Percentiles rank a stretch among this genome's conserved stretches.
Evolutionary conservation across 1,140 invertebrate species (phyloP).

Genomic region (Brachystomella parvula): DNA sequence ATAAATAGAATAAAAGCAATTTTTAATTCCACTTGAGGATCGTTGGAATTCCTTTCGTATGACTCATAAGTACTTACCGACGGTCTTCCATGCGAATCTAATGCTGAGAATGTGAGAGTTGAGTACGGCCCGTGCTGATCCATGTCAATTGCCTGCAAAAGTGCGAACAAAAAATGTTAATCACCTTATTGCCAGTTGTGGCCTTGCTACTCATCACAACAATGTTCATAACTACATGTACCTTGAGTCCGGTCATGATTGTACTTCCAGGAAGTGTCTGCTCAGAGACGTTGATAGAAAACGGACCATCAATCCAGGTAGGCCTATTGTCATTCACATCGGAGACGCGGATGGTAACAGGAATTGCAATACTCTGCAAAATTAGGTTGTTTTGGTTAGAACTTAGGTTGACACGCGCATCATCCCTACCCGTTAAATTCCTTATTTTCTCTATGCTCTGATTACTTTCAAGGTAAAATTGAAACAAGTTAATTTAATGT

Average conservation of each 20-base stretch:
- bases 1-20: slow-evolving; percentile 14
- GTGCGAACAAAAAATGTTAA: neutral
- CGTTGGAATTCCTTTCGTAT: neutral
- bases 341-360: slow-evolving; percentile 80
- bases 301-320: slow-evolving; percentile 28
- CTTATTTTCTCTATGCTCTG: no score
- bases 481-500: neutral
- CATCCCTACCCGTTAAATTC: no score
- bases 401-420: neutral
- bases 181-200: slow-evolving; percentile 40
- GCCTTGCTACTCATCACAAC: no score
- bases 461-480: no score
- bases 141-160: slow-evolving; percentile 57
- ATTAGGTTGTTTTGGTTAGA: neutral
- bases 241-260: slow-evolving; percentile 30
- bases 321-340: slow-evolving; percentile 76
- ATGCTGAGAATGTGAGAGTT: slow-evolving; percentile 67
- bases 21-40: neutral
- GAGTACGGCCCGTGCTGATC: slow-evolving; percentile 84
- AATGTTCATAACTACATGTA: neutral
- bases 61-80: no score
- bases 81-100: slow-evolving; percentile 51
- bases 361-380: slow-evolving; percentile 53
- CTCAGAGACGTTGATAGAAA: slow-evolving; percentile 32
- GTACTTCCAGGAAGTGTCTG: slow-evolving; percentile 37